Evolutionary conservation across 2,113 vertebrate species (phyloP), one percentile per base, ranked within the genome.

Genomic region (Meriones unguiculatus): DNA sequence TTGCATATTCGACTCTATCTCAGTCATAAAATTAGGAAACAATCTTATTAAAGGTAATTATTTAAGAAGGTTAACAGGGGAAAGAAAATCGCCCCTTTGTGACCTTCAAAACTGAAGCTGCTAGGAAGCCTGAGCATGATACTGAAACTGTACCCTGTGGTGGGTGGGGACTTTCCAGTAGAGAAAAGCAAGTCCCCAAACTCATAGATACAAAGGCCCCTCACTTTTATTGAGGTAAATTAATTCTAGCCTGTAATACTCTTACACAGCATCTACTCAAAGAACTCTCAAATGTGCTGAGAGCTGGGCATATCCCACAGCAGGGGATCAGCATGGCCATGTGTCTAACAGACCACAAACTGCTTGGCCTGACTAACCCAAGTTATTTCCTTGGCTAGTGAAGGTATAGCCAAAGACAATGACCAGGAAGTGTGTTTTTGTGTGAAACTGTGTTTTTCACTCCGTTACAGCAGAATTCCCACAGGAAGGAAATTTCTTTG

Each of bases 1-100:
- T 30, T 90, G 76, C 65, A 28, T 84, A 22, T 78, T 38, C 25
- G 46, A 69, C 59, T 95, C 70, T 78, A 67, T 24, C n/a, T 41
- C 59, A 24, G 1, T 76, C 54, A 50, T 64, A 73, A 96, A 88
- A 76, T 78, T 90, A 69, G 54, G 96, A 94, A 92, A 52, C n/a
- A 57, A 22, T 64, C 35, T 94, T 89, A 94, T 92, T 50, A 73
- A 87, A 86, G 62, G 18, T 50, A 52, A 77, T 38, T 10, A 62
- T 87, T 90, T 54, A 9, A 52, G 20, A 30, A 95, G 73, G 30
- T 89, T 85, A 87, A 62, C 0, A 20, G 20, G 35, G 52, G 32
- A 22, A 18, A 38, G n/a, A 30, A 13, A 54, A 46, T 13, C 32
- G 65, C 30, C 20, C 32, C 12, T 88, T 11, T 3, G 11, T 57